These are phyloP conservation scores for Stegastes partitus DNA, from an alignment of 2,113 vertebrate genomes.

Conservation along the genomic window DNA sequence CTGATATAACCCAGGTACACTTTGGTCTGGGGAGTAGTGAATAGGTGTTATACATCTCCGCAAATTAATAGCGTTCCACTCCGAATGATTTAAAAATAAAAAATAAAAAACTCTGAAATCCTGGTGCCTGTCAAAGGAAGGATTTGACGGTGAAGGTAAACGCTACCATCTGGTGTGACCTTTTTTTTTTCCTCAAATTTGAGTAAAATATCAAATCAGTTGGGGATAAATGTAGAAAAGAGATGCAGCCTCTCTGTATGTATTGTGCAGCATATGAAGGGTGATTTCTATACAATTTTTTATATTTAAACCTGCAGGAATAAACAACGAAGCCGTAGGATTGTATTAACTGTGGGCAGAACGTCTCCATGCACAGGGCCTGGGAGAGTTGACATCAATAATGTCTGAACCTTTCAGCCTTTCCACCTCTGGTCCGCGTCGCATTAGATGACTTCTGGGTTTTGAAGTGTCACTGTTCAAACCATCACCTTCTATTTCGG, in stretches of 20 bases:
- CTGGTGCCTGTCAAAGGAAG: neutral
- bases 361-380: neutral
- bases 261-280: neutral
- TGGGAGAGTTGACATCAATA: neutral
- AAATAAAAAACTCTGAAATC: neutral
- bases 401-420: constrained; percentile 7
- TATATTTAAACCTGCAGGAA: neutral
- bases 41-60: constrained; percentile 26
- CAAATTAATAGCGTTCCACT: constrained; percentile 25
- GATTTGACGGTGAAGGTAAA: constrained; percentile 9
- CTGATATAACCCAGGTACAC: constrained; percentile 19
- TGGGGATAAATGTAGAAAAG: too few relatives aligned
- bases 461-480: constrained; percentile 36
- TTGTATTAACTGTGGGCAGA: neutral
- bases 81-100: constrained; percentile 5
- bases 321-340: neutral
- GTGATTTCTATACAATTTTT: neutral
- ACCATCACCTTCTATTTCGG: constrained; percentile 24
- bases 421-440: neutral
- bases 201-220: neutral
- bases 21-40: constrained; percentile 30
- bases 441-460: constrained; percentile 1
- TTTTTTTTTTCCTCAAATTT: neutral
- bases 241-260: neutral
- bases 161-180: neutral